Evolutionary conservation across 1,140 invertebrate species (phyloP).

Genomic region (Antheraea mylitta): DNA sequence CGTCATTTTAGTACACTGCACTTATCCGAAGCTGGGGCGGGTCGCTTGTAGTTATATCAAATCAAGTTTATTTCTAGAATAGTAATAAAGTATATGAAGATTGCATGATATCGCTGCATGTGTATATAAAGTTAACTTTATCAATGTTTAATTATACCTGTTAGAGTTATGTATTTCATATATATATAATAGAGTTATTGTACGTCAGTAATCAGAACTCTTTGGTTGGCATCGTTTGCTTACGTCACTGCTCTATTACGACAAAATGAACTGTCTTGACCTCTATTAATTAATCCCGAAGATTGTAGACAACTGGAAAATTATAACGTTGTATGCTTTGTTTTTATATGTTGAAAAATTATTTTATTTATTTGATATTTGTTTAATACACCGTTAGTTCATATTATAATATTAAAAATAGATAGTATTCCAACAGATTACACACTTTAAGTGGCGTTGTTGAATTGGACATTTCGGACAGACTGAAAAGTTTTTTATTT

Average conservation of each 20-base stretch:
- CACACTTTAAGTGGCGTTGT: too few relatives aligned
- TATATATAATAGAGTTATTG: not conserved
- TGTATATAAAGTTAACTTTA: not conserved
- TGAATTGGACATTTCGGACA: too few relatives aligned
- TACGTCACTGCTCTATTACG: constrained; percentile 9
- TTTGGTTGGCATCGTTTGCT: not conserved
- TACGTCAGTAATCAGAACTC: not conserved
- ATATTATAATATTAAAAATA: too few relatives aligned
- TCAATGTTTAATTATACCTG: constrained; percentile 1
- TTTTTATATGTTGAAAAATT: too few relatives aligned
- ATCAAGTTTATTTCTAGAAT: not conserved
- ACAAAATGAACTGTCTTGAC: constrained; percentile 6
- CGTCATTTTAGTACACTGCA: not conserved
- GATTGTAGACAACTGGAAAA: not conserved
- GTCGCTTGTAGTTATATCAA: not conserved
- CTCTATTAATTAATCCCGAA: constrained; percentile 9
- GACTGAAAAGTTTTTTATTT: too few relatives aligned
- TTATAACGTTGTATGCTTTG: not conserved
- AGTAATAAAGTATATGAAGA: not conserved
- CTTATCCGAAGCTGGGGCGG: too few relatives aligned
- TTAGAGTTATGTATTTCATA: not conserved
- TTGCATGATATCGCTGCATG: not conserved
- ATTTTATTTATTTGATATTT: too few relatives aligned
- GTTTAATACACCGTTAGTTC: too few relatives aligned
- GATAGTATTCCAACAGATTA: too few relatives aligned